A percentile compares a stretch with the other conserved stretches of the same genome.
Conservation (phyloP, 2,797 vertebrate genomes). For the Aeoliscus strigatus region DNA sequence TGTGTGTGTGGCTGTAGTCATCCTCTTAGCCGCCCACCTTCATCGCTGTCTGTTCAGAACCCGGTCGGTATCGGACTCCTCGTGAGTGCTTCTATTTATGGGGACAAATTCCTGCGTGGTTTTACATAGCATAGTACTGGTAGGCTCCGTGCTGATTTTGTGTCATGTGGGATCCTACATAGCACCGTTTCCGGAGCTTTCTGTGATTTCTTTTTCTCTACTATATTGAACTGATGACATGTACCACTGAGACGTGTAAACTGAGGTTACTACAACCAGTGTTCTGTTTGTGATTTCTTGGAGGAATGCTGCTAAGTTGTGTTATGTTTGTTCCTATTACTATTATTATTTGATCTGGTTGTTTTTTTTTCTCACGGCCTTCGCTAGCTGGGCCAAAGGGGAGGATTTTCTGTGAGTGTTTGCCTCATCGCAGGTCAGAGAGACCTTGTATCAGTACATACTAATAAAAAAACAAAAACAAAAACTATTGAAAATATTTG, state of each 20-base stretch:
- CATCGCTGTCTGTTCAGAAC: conserved; percentile 11
- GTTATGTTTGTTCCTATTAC: conserved; percentile 18
- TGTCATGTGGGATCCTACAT: conserved; percentile 41
- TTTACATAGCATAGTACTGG: conserved; percentile 26
- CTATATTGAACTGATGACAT: conserved; percentile 42
- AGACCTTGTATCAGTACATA: conserved; percentile 76
- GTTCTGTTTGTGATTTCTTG: conserved; percentile 47
- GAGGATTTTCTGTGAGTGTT: conserved; percentile 69
- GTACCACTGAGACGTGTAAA: conserved; percentile 50
- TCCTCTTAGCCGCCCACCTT: conserved; percentile 10
- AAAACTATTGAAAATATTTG: conserved; percentile 55
- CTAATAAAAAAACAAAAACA: conserved; percentile 59
- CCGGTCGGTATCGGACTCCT: conserved; percentile 45
- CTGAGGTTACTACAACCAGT: conserved; percentile 39
- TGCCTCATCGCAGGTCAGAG: conserved; percentile 67
- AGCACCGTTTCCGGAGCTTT: conserved; percentile 42
- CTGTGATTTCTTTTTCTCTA: conserved; percentile 32
- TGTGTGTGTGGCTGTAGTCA: conserved; percentile 30
- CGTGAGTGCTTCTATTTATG: conserved; percentile 17
- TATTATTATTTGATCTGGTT: not conserved
- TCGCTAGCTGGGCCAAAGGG: conserved; percentile 67
- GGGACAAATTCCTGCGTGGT: conserved; percentile 16
- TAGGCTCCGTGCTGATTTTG: conserved; percentile 25
- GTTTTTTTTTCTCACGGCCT: conserved; percentile 38
- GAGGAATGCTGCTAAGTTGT: conserved; percentile 49